Evolutionary conservation across 2,888 invertebrate species (phyloP), one percentile per base, ranked within the genome.

Genomic region (Blastobasis lacticolella): DNA sequence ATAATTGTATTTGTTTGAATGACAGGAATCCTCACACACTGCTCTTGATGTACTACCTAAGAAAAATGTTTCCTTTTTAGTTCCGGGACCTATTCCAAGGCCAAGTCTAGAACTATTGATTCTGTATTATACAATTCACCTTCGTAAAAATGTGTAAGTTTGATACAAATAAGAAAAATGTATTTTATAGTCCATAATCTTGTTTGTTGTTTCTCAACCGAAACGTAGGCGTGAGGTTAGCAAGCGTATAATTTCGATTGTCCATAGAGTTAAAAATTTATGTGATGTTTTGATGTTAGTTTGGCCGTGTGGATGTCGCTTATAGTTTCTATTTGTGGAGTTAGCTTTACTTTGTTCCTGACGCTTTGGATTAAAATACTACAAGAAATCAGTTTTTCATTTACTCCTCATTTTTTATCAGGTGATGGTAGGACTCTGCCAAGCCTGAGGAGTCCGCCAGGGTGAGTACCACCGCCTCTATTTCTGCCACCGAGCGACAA

Each of bases 311-410:
- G 61, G 55, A 53, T 69, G 68, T 73, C 62, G 74, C 71, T 75
- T 72, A 64, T 71, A 73, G 68, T 64, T 70, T 71, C 52, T 53
- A 76, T 84, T 75, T 82, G 84, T 23, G 23, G 23, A 23, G 23
- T 23, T 86, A 82, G 85, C 77, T 71, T 78, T 80, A 73, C 71
- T 81, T 78, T 78, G 73, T 80, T 77, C 73, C 78, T 78, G 68
- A 77, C 72, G 85, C 86, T 86, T 86, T 69, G 61, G 85, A 73
- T 81, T 81, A 85, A 86, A 72, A 72, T 63, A 69, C 78, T 65
- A 69, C 42, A 8, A 6, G 9, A 42, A 42, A 42, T 23, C 23
- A 23, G 23, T 23, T 23, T 23, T 23, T 23, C 23, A 23, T 23
- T 23, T 23, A 23, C 3, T 23, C n/a, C 23, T 23, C 23, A 23